These are phyloP conservation scores for Drosophila santomea DNA, from an alignment of 1,140 invertebrate species.

Conservation along the genomic window DNA sequence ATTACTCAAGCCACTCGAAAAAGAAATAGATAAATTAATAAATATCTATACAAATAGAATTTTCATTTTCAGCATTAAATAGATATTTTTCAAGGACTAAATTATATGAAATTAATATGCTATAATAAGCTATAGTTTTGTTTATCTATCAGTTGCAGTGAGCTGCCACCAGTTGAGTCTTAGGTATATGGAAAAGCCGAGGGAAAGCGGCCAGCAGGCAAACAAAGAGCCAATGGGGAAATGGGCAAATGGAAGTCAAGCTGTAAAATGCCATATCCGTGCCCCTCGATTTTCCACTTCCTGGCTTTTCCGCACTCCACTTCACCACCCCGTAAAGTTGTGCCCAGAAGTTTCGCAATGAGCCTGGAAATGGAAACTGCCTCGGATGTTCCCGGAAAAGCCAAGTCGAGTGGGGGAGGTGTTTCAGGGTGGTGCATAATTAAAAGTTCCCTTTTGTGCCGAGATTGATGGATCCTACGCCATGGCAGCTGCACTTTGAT, in stretches of 20 bases:
- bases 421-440: constrained; percentile 28
- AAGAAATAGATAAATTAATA: neutral
- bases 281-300: neutral
- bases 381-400: constrained; percentile 42
- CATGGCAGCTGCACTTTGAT: constrained; percentile 1
- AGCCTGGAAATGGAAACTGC: constrained; percentile 51
- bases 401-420: neutral
- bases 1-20: neutral
- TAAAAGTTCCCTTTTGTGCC: constrained; percentile 50
- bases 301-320: constrained; percentile 1
- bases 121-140: too few relatives aligned
- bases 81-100: too few relatives aligned
- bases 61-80: neutral
- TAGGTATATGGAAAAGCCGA: neutral
- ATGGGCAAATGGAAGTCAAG: constrained; percentile 71
- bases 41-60: neutral
- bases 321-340: constrained; percentile 20
- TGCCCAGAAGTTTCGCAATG: constrained; percentile 48
- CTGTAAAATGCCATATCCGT: constrained; percentile 51
- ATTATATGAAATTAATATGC: too few relatives aligned
- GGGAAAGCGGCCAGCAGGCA: constrained; percentile 26
- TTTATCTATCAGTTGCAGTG: too few relatives aligned
- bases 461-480: constrained; percentile 6
- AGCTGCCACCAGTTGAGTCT: constrained; percentile 30
- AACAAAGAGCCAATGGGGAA: constrained; percentile 54